Evolutionary conservation across 1,140 invertebrate species (phyloP).

Genomic region (Heliconius congener): DNA sequence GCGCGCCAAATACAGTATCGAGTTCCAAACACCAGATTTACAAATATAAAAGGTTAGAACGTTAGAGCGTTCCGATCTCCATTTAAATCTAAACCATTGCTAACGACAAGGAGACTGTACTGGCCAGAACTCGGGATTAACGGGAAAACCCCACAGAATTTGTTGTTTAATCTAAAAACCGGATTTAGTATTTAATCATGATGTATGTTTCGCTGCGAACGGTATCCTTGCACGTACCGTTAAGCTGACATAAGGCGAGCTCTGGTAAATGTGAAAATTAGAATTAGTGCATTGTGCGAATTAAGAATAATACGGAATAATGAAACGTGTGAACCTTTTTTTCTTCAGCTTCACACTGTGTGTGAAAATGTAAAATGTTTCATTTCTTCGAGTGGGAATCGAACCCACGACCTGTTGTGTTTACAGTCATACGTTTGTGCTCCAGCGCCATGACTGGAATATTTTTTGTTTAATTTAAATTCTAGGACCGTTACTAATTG

Average conservation of each 20-base stretch:
- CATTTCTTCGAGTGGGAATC: too few species aligned
- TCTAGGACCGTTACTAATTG: too few species aligned
- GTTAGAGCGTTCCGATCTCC: constrained; percentile 26
- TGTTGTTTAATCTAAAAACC: constrained; percentile 46
- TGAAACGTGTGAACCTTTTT: neutral
- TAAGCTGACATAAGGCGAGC: constrained; percentile 18
- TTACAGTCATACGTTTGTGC: too few species aligned
- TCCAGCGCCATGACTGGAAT: too few species aligned
- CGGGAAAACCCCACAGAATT: constrained; percentile 42
- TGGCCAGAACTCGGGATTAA: constrained; percentile 30
- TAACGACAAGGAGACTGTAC: constrained; percentile 26
- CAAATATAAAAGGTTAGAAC: constrained; percentile 23
- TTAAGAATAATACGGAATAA: neutral
- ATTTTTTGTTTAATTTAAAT: too few species aligned
- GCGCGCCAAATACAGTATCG: neutral
- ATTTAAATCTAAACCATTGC: constrained; percentile 33
- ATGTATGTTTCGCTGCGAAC: constrained; percentile 35
- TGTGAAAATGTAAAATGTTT: too few species aligned
- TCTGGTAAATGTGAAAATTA: constrained; percentile 13
- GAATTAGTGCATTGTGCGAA: constrained; percentile 5
- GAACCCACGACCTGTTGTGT: too few species aligned
- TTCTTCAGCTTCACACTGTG: neutral
- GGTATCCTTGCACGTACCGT: constrained; percentile 22
- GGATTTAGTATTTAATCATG: constrained; percentile 39
- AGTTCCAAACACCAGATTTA: constrained; percentile 17